Percentiles rank a stretch among this genome's conserved stretches.
These are phyloP conservation scores for Sebastolobus altivelis DNA, from an alignment of 2,797 vertebrate species.

Conservation along the genomic window DNA sequence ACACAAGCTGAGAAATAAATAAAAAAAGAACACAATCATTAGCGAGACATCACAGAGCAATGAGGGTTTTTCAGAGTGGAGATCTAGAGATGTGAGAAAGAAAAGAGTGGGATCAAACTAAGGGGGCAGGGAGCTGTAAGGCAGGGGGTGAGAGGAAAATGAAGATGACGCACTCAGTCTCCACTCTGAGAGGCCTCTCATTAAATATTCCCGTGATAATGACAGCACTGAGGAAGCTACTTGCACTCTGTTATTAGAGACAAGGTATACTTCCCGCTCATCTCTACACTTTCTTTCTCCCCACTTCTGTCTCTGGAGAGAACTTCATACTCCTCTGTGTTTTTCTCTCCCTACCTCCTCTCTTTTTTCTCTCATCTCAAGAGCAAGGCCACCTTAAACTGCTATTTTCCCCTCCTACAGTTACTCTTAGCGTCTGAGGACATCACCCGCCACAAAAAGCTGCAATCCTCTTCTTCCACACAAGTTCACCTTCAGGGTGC, in stretches of 20 bases:
- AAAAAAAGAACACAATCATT: constrained; percentile 39
- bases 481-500: not conserved
- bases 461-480: not conserved
- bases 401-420: constrained; percentile 5
- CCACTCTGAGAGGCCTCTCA: constrained; percentile 53
- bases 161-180: constrained; percentile 57
- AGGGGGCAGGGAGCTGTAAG: constrained; percentile 1
- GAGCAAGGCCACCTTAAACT: constrained; percentile 20
- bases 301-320: constrained; percentile 33
- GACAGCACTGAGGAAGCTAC: constrained; percentile 41
- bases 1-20: not conserved
- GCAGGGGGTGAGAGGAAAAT: constrained; percentile 34
- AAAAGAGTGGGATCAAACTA: constrained; percentile 37
- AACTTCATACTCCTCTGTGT: constrained; percentile 16
- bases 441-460: constrained; percentile 4
- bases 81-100: constrained; percentile 17
- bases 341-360: not conserved
- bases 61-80: constrained; percentile 12
- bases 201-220: constrained; percentile 55
- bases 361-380: constrained; percentile 9
- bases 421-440: not conserved
- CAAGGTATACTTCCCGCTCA: constrained; percentile 32
- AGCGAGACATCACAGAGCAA: constrained; percentile 41
- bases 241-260: constrained; percentile 54
- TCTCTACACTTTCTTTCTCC: constrained; percentile 25